A percentile compares a stretch with the other conserved stretches of the same genome.
phyloP scores from a whole-genome alignment of 2,113 vertebrate species.

The Steatornis caripensis region DNA sequence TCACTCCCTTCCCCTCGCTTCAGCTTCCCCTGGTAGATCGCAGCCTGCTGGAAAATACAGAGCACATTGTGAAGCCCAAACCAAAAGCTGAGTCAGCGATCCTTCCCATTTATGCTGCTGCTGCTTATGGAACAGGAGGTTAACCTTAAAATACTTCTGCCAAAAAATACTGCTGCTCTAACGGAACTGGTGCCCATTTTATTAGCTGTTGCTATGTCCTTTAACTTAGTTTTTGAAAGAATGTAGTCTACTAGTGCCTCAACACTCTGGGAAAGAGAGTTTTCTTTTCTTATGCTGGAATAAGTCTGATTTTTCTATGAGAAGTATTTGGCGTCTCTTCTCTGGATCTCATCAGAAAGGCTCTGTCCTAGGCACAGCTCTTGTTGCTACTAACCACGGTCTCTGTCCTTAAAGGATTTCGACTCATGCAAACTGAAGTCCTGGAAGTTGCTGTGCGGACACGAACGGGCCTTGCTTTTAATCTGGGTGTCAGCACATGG shows the following conservation, averaged over 20 bases:
- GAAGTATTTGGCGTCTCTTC: not conserved
- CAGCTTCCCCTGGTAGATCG: not conserved
- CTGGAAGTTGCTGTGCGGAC: not conserved
- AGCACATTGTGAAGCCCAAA: conserved; percentile 20
- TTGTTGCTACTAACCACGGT: rapidly evolving
- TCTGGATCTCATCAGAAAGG: not conserved
- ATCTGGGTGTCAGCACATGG: not conserved
- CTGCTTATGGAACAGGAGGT: conserved; percentile 17
- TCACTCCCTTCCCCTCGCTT: not conserved
- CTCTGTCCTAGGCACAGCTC: not conserved
- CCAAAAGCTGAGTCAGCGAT: conserved; percentile 25
- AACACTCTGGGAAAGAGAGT: not conserved
- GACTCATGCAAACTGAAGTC: not conserved
- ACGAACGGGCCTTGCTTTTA: not conserved
- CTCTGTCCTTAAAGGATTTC: not conserved
- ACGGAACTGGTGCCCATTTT: not conserved
- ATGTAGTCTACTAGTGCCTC: not conserved
- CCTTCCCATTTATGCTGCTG: not conserved
- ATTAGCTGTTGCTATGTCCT: conserved; percentile 15
- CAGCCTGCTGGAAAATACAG: conserved; percentile 37
- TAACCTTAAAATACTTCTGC: conserved; percentile 32
- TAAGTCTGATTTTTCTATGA: not conserved
- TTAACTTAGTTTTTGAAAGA: not conserved
- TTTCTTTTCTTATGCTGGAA: not conserved
- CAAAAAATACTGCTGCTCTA: conserved; percentile 11